Conservation (phyloP, 2,113 vertebrate species). For the Struthio camelus region DNA sequence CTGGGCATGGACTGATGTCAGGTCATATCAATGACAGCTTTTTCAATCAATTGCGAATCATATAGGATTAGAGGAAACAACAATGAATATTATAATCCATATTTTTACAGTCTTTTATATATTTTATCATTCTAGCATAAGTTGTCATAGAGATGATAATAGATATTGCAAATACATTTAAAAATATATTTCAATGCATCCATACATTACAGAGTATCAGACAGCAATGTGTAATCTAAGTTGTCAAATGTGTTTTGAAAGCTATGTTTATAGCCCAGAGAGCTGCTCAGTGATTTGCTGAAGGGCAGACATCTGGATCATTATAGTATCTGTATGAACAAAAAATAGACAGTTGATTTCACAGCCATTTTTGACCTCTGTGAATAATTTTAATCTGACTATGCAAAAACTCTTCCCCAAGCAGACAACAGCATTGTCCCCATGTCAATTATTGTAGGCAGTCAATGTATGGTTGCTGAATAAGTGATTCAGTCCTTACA, state of each 20-base stretch:
- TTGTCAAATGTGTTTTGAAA: constrained; percentile 34
- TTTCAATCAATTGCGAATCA: neutral
- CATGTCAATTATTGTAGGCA: constrained; percentile 26
- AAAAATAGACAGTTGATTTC: constrained; percentile 51
- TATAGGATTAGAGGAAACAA: neutral
- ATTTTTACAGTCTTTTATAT: neutral
- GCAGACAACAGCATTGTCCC: constrained; percentile 32
- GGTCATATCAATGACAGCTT: neutral
- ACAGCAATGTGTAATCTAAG: neutral
- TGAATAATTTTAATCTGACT: constrained; percentile 56
- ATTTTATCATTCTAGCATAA: neutral
- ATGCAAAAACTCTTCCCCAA: constrained; percentile 32
- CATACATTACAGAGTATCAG: neutral
- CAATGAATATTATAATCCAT: neutral
- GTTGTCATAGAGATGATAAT: neutral
- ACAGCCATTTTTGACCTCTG: constrained; percentile 50
- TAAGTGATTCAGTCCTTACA: constrained; percentile 39
- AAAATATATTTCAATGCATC: neutral
- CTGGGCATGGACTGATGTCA: neutral
- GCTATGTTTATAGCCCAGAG: neutral
- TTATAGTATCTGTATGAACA: constrained; percentile 19
- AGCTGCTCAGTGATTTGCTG: neutral
- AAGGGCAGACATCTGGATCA: constrained; percentile 60
- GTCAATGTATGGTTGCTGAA: constrained; percentile 52
- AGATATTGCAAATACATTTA: neutral